Evolutionary conservation across 1,140 invertebrate species (phyloP), one percentile per base, ranked within the genome.

Genomic region (Cataglyphis hispanica): DNA sequence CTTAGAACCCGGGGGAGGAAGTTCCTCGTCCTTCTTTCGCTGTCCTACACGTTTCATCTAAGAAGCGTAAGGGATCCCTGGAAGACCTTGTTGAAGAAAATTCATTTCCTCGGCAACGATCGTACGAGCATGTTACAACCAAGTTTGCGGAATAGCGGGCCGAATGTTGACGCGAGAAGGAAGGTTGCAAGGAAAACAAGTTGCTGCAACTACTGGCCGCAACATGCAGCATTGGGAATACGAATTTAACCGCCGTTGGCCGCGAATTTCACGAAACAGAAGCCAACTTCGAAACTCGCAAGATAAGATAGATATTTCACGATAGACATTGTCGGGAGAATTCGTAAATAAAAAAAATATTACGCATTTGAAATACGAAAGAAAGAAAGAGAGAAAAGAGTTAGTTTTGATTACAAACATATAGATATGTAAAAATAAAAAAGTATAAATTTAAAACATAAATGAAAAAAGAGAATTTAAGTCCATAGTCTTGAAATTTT

Each of bases 21-120:
- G 31, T 31, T 31, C 31, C 19, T 19, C 7, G 37, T 16, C 50
- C 7, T 19, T 13, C 25, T 25, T 40, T 19, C 31, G 19, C 37
- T 22, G 25, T 25, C 53, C 37, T 72, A 81, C n/a, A 43, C 34
- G 46, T 13, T 80, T 69, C 22, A 53, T 46, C 64, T 69, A 83
- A 60, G 67, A 74, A 72, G 56, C 67, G 53, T 72, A 72, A 83
- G 74, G 60, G 60, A 40, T 4, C 31, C 16, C 25, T 22, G 58
- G 43, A 53, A 77, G 50, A 60, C 1, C 60, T 84, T 19, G 72
- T 84, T 84, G 74, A 84, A 84, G 72, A 77, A 84, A 84, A 77
- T 84, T 84, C 74, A 84, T 84, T 84, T 84, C 61, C 74, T 78
- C 83, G 83, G 78, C 83, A 78, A 84, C 83, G 58, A 84, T 84